Percentiles rank a stretch among this genome's conserved stretches.
Evolutionary conservation across 2,113 vertebrate genomes (phyloP).

Genomic region (Psittacara wagleri): DNA sequence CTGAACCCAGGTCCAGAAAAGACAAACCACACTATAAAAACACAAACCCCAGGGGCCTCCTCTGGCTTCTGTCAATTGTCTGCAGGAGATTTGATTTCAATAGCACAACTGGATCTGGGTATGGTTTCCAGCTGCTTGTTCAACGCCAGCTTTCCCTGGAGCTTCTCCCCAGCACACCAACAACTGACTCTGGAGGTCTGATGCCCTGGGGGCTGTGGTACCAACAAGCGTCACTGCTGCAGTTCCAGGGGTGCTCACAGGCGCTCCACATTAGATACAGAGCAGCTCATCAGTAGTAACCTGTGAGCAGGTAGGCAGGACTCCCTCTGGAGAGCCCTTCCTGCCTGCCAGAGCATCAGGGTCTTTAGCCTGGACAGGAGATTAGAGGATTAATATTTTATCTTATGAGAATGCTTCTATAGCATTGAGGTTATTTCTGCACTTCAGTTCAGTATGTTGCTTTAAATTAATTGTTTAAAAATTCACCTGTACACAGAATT

Average conservation of each 20-base stretch:
- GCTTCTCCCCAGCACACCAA: not conserved
- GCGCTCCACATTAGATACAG: rapidly evolving
- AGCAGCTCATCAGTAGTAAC: not conserved
- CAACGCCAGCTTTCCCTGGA: not conserved
- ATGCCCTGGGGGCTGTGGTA: rapidly evolving
- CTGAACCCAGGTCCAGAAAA: not conserved
- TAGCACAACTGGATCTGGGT: not conserved
- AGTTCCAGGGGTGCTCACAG: not conserved
- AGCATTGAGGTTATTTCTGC: not conserved
- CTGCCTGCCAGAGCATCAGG: not conserved
- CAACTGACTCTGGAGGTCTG: not conserved
- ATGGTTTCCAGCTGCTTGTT: constrained; percentile 14
- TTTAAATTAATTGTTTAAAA: too few relatives aligned
- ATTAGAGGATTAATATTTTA: not conserved
- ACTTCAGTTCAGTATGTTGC: not conserved
- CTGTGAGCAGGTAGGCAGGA: not conserved
- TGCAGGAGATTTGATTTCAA: not conserved
- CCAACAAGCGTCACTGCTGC: not conserved
- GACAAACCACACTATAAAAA: not conserved
- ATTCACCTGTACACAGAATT: not conserved
- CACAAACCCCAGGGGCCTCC: not conserved
- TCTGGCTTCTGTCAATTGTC: constrained; percentile 10
- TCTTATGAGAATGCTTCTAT: not conserved
- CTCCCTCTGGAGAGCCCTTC: not conserved
- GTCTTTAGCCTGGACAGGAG: not conserved